Percentiles rank a stretch among this genome's conserved stretches.
phyloP scores from a whole-genome alignment of 2,797 vertebrate genomes.

The Ceryle rudis region DNA sequence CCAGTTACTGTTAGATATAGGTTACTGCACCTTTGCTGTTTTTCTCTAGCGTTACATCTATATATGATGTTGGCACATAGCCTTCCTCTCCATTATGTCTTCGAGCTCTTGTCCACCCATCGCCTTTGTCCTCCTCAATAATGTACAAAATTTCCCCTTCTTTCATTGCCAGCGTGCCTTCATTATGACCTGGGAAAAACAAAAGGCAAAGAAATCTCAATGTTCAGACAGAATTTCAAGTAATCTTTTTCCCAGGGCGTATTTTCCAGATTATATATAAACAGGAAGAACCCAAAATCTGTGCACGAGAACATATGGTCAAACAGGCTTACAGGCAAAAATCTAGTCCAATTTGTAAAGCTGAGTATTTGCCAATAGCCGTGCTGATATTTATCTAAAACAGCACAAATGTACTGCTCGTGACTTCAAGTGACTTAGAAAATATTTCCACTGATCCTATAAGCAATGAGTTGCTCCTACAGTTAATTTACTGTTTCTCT shows the following conservation, averaged over 20 bases:
- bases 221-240: conserved; percentile 31
- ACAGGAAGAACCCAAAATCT: conserved; percentile 19
- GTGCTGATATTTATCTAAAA: conserved; percentile 24
- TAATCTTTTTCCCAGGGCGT: not conserved
- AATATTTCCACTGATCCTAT: not conserved
- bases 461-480: not conserved
- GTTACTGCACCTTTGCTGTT: conserved; percentile 99
- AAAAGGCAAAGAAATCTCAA: conserved; percentile 20
- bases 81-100: conserved; percentile 96
- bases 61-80: conserved; percentile 97
- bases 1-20: conserved; percentile 89
- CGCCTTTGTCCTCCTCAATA: conserved; percentile 98
- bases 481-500: not conserved
- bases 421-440: not conserved
- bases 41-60: conserved; percentile 98
- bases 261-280: conserved; percentile 27
- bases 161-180: conserved; percentile 95
- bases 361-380: conserved; percentile 21
- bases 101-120: conserved; percentile 96
- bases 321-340: conserved; percentile 9
- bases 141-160: conserved; percentile 96
- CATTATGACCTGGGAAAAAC: conserved; percentile 89
- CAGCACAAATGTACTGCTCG: not conserved
- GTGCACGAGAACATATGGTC: conserved; percentile 23
- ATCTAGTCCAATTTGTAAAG: not conserved